These are phyloP conservation scores for Pseudonaja textilis DNA, from an alignment of 2,113 vertebrate genomes.

Conservation along the genomic window DNA sequence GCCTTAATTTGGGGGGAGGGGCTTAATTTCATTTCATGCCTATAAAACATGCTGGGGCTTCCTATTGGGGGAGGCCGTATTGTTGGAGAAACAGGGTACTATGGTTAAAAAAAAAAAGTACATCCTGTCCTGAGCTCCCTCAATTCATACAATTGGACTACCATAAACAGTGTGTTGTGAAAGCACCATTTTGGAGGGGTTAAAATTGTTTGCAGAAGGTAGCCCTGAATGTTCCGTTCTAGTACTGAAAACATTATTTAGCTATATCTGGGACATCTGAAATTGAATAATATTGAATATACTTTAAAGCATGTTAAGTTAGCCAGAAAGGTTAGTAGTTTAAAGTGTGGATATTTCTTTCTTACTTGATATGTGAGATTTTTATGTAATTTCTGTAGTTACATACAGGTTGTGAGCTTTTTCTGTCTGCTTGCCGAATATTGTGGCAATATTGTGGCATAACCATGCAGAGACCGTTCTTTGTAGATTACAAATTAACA, in stretches of 20 bases:
- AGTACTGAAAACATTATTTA: not conserved
- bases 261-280: not conserved
- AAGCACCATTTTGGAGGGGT: not conserved
- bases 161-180: not conserved
- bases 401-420: not conserved
- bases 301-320: not conserved
- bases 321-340: not conserved
- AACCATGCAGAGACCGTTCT: not conserved
- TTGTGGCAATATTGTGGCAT: not conserved
- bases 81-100: no score
- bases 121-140: not conserved
- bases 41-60: no score
- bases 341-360: not conserved
- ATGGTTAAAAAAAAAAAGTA: not conserved
- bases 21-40: no score
- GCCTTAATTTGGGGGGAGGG: no score
- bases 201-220: not conserved
- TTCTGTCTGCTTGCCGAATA: not conserved
- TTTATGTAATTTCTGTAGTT: not conserved
- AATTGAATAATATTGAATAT: not conserved
- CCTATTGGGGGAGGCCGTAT: no score
- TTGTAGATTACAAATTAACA: not conserved
- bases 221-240: not conserved
- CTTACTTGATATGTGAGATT: not conserved
- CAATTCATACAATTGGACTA: not conserved